These are phyloP conservation scores for Pluvianellus socialis DNA, from an alignment of 2,113 vertebrate genomes.

Conservation along the genomic window DNA sequence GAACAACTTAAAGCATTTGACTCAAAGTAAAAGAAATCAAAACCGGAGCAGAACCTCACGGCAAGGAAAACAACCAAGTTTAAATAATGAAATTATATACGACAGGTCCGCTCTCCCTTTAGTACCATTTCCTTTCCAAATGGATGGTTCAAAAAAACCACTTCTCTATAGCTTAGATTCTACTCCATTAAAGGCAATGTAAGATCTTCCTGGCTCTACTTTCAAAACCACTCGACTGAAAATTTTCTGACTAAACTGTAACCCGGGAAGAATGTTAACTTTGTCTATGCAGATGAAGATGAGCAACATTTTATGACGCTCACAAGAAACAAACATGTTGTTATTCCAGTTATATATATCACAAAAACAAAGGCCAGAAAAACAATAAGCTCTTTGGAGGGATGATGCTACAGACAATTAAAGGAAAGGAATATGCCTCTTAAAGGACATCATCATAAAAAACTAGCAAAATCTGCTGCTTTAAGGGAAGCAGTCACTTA, in stretches of 20 bases:
- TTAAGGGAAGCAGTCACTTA: not conserved
- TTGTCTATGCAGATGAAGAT: not conserved
- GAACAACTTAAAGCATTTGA: not conserved
- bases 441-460: not conserved
- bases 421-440: not conserved
- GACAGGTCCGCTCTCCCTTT: not conserved
- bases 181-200: not conserved
- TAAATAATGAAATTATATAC: not conserved
- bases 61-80: not conserved
- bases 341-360: not conserved
- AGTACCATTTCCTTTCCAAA: not conserved
- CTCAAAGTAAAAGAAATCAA: not conserved
- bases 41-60: not conserved
- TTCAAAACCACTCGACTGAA: not conserved
- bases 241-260: not conserved
- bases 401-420: not conserved
- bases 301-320: not conserved
- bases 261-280: not conserved
- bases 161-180: not conserved
- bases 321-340: not conserved
- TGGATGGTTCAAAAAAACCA: not conserved
- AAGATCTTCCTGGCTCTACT: not conserved
- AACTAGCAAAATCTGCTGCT: not conserved
- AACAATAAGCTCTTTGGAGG: not conserved
- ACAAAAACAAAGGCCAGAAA: not conserved